Evolutionary conservation across 2,888 invertebrate genomes (phyloP).

Genomic region (Laspeyria flexula): DNA sequence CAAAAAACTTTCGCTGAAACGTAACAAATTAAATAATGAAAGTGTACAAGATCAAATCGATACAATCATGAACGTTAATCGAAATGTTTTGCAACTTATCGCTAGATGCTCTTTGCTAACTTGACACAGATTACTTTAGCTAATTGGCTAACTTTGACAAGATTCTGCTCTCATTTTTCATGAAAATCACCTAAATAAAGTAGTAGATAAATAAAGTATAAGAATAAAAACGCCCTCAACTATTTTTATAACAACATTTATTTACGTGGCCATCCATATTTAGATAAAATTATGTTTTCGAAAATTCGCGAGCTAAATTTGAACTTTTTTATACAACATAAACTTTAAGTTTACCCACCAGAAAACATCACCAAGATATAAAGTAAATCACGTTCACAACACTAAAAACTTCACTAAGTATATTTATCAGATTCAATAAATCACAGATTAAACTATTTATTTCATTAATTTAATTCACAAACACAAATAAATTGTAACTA

Average conservation of each 20-base stretch:
- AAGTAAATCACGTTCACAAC: constrained; percentile 2
- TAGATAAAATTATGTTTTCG: background rate
- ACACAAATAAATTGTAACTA: constrained; percentile 3
- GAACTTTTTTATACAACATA: background rate
- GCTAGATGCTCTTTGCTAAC: constrained; percentile 1
- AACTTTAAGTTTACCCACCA: background rate
- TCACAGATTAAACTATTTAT: constrained; percentile 1
- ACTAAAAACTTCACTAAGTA: constrained; percentile 9
- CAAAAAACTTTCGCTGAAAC: background rate
- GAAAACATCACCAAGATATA: constrained; percentile 6
- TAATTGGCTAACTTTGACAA: background rate
- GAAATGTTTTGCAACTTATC: background rate
- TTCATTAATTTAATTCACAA: constrained; percentile 2
- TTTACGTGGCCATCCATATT: background rate
- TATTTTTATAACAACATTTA: too few relatives aligned
- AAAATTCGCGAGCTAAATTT: background rate
- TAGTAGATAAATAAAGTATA: too few relatives aligned
- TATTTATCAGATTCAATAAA: background rate
- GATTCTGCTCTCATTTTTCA: background rate
- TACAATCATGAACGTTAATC: background rate
- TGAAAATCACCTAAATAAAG: background rate
- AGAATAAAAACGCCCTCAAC: too few relatives aligned
- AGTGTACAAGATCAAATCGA: background rate
- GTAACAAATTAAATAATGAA: background rate
- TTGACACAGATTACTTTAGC: background rate